Base-by-base conservation (phyloP, 2,113 vertebrate species). In the Burhinus bistriatus region DNA sequence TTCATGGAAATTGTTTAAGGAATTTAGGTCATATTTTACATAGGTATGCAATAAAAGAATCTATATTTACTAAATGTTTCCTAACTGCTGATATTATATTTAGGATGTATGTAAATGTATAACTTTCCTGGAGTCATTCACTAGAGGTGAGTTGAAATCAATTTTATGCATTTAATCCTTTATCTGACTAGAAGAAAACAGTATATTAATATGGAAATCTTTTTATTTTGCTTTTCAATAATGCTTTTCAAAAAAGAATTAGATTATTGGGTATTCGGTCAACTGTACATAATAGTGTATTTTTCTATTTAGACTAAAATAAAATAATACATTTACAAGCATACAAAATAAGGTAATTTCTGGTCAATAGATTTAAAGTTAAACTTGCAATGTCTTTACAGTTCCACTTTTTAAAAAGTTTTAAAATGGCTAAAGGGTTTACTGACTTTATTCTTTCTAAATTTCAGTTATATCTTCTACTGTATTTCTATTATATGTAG, bases 211-310 rank as follows among this genome's bases (percentile, higher is more conserved):
- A 81, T 9, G 22, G 16, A 34, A 79, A 36, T 47, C 0, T 59
- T 71, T 77, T 13, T 64, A 34, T 52, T 66, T 79, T 68, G 40
- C 0, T 68, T 92, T 86, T 88, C 8, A 87, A 23, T 44, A 76
- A 42, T 17, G 4, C 0, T 83, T 94, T 90, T 71, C 1, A 36
- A 47, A 66, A 73, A 36, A 17, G 0, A 61, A 25, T 26, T 76
- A 38, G 6, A 26, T n/a, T 78, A 17, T 54, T 71, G n/a, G 75
- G 32, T 82, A 59, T 69, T 75, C 79, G 13, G 4, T 61, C 29
- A 61, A 25, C 4, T 23, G 16, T 38, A 76, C 2, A 9, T 17
- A 49, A 14, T 8, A 16, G 4, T 1, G 0, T 42, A 23, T 64
- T 87, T 76, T 83, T 22, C 2, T n/a, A 5, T 57, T 59, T 40